Evolutionary conservation across 1,140 invertebrate genomes (phyloP).

Genomic region (Ridgeia piscesae): DNA sequence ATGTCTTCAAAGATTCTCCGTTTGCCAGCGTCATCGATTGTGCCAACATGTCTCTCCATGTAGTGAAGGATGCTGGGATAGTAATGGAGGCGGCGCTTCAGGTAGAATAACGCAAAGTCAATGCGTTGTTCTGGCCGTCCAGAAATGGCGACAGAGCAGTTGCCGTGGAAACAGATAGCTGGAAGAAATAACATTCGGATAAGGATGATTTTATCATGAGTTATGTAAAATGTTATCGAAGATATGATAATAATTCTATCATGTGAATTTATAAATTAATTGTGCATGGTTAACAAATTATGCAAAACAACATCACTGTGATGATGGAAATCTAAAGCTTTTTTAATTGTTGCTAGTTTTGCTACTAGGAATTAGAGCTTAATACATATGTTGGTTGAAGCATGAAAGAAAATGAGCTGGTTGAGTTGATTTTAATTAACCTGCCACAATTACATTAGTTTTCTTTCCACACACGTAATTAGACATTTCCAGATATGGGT

Average conservation of each 20-base stretch:
- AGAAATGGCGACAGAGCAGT: constrained; percentile 81
- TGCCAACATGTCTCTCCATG: constrained; percentile 23
- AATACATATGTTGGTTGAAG: too few relatives aligned
- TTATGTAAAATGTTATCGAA: neutral
- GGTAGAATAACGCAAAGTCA: constrained; percentile 75
- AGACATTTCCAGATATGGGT: too few relatives aligned
- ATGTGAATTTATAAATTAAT: neutral
- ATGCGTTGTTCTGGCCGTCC: constrained; percentile 77
- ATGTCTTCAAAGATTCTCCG: constrained; percentile 9
- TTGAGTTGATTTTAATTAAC: too few relatives aligned
- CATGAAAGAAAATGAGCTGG: too few relatives aligned
- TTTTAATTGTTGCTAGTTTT: too few relatives aligned
- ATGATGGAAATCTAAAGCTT: too few relatives aligned
- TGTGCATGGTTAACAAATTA: neutral
- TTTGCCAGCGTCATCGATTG: constrained; percentile 14
- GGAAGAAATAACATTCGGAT: constrained; percentile 37
- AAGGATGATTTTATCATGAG: neutral
- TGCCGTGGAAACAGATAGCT: constrained; percentile 73
- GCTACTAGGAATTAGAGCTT: too few relatives aligned
- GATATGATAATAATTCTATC: neutral
- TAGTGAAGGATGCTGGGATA: constrained; percentile 66
- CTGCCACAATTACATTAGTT: too few relatives aligned
- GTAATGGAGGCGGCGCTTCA: constrained; percentile 87
- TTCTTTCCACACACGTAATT: too few relatives aligned
- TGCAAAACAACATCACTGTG: too few relatives aligned